Evolutionary conservation across 2,797 vertebrate species (phyloP).

Genomic region (Oreochromis grahami): DNA sequence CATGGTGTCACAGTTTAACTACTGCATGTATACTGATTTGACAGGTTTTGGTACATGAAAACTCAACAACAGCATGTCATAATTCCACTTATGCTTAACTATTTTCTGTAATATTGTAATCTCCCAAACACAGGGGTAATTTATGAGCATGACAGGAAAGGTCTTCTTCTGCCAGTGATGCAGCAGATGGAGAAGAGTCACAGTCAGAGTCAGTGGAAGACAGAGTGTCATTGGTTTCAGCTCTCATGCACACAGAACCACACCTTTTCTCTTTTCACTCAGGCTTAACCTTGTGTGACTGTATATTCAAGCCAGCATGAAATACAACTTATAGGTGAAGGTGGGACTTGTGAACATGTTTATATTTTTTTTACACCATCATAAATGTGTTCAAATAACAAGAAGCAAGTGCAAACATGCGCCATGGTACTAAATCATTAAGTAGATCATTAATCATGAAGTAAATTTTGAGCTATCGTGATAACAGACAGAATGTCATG

Average conservation of each 20-base stretch:
- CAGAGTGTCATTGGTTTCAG: background rate
- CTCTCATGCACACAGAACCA: background rate
- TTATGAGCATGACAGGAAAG: slow-evolving; percentile 1
- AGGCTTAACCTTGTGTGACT: background rate
- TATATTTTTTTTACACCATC: background rate
- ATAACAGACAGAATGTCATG: background rate
- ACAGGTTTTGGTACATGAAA: background rate
- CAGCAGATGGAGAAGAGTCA: background rate
- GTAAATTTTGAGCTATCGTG: fast-evolving
- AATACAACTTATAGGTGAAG: background rate
- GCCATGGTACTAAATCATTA: background rate
- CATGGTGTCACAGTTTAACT: background rate
- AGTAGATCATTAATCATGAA: background rate
- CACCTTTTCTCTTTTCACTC: background rate
- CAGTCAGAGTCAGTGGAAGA: background rate
- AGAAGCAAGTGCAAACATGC: background rate
- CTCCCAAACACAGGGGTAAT: background rate
- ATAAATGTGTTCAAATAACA: background rate
- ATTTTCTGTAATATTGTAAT: background rate
- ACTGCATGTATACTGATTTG: background rate
- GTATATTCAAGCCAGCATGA: background rate
- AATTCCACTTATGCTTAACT: background rate
- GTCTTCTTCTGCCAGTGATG: slow-evolving; percentile 22
- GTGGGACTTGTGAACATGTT: background rate
- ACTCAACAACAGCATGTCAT: background rate